Percentiles rank a stretch among this genome's conserved stretches.
Conservation (phyloP, 2,113 vertebrate species). For the Deroptyus accipitrinus region DNA sequence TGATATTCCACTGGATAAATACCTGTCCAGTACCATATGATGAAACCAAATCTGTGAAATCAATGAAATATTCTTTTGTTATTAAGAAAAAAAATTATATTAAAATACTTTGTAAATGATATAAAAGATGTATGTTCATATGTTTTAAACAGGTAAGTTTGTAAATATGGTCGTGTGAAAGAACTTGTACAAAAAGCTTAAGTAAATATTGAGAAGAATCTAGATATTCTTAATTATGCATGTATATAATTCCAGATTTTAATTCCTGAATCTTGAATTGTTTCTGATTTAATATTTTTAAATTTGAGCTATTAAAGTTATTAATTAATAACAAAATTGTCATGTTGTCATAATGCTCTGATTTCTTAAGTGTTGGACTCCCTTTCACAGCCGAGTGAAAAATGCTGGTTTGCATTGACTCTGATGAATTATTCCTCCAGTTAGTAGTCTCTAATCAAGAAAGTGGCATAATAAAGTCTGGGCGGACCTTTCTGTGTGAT, state of each 20-base stretch:
- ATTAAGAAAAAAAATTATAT: not conserved
- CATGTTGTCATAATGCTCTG: not conserved
- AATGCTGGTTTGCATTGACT: not conserved
- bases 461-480: not conserved
- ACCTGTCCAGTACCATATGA: not conserved
- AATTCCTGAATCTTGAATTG: constrained; percentile 13
- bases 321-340: constrained; percentile 1
- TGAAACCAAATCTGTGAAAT: constrained; percentile 16
- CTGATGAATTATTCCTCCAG: not conserved
- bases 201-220: constrained; percentile 32
- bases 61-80: not conserved
- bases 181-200: constrained; percentile 24
- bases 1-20: not conserved
- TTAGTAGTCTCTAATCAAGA: not conserved
- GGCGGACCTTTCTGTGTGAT: not conserved
- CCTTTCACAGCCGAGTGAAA: not conserved
- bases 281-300: constrained; percentile 49
- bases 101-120: constrained; percentile 28
- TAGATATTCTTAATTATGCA: constrained; percentile 44
- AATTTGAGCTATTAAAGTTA: constrained; percentile 48
- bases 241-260: constrained; percentile 42
- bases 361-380: not conserved
- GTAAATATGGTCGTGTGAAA: constrained; percentile 40
- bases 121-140: constrained; percentile 26
- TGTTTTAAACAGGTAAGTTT: constrained; percentile 14